These are phyloP conservation scores for Epinephelus lanceolatus DNA, from an alignment of 2,113 vertebrate species.

Conservation along the genomic window DNA sequence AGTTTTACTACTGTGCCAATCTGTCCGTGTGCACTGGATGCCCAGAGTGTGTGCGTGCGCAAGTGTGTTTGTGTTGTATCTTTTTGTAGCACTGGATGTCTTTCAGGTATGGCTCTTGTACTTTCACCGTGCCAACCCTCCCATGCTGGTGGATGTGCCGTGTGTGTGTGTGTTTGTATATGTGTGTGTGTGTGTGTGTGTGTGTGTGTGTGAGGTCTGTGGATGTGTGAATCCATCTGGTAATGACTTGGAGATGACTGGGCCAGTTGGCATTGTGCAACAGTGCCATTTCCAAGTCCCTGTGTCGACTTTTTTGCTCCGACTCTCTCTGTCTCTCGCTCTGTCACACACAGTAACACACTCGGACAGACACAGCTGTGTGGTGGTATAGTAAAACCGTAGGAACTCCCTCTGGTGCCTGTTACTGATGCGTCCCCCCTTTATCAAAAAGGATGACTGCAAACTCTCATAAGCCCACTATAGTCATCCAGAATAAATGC, in stretches of 20 bases:
- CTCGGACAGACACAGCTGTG: constrained; percentile 36
- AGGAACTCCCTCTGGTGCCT: constrained; percentile 37
- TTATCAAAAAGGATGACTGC: constrained; percentile 18
- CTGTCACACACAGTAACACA: constrained; percentile 16
- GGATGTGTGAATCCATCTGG: constrained; percentile 72
- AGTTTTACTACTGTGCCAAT: constrained; percentile 47
- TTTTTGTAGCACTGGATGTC: constrained; percentile 39
- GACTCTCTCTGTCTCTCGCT: background rate
- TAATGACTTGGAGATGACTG: constrained; percentile 68
- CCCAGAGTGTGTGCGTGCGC: background rate
- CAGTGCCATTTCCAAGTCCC: constrained; percentile 69
- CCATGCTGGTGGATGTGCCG: constrained; percentile 16
- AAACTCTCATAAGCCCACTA: constrained; percentile 31
- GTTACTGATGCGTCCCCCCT: constrained; percentile 24
- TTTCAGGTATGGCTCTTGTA: constrained; percentile 56
- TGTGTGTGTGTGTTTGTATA: constrained; percentile 22
- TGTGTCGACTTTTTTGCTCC: constrained; percentile 54
- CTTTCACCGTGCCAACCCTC: constrained; percentile 37
- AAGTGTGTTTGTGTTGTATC: constrained; percentile 14
- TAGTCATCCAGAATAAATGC: constrained; percentile 40
- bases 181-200: too few relatives aligned
- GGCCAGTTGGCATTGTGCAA: constrained; percentile 70
- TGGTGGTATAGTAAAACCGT: constrained; percentile 33
- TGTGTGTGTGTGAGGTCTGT: constrained; percentile 31
- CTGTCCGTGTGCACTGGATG: constrained; percentile 24